These are phyloP conservation scores for Psylliodes chrysocephalus DNA, from an alignment of 2,888 invertebrate species.

Conservation along the genomic window DNA sequence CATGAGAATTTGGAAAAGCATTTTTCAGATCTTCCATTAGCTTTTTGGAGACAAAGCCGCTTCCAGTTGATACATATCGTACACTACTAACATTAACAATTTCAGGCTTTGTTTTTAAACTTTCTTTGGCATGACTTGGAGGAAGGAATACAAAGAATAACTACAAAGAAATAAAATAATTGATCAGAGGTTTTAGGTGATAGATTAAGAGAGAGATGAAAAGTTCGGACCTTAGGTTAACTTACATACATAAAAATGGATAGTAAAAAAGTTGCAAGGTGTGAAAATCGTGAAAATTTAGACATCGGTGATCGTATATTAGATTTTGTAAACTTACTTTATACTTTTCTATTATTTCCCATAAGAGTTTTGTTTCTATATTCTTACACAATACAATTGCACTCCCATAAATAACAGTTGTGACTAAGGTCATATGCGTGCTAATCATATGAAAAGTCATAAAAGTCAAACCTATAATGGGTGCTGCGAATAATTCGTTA, in stretches of 20 bases:
- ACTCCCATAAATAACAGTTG: slow-evolving; percentile 7
- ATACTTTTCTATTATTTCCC: slow-evolving; percentile 37
- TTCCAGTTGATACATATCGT: slow-evolving; percentile 13
- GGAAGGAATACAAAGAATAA: slow-evolving; percentile 51
- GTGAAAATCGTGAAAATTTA: too few relatives aligned
- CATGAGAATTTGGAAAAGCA: slow-evolving; percentile 21
- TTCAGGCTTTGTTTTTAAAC: slow-evolving; percentile 31
- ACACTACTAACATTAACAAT: slow-evolving; percentile 17
- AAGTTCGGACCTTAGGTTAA: too few relatives aligned
- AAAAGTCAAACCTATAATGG: slow-evolving; percentile 1
- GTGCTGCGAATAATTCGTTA: background rate
- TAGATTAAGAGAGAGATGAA: too few relatives aligned
- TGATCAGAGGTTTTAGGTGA: background rate
- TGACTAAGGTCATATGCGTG: background rate
- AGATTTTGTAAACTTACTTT: slow-evolving; percentile 35
- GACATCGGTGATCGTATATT: too few relatives aligned
- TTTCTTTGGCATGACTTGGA: slow-evolving; percentile 47
- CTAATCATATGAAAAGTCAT: slow-evolving; percentile 34
- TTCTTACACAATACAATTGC: slow-evolving; percentile 17
- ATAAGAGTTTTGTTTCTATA: slow-evolving; percentile 29
- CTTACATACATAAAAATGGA: too few relatives aligned
- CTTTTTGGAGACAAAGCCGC: slow-evolving; percentile 14
- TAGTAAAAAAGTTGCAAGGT: too few relatives aligned
- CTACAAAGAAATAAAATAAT: slow-evolving; percentile 33
- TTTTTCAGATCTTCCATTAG: slow-evolving; percentile 25